Conservation (phyloP, 2,888 invertebrate species). For the Xestia xanthographa region DNA sequence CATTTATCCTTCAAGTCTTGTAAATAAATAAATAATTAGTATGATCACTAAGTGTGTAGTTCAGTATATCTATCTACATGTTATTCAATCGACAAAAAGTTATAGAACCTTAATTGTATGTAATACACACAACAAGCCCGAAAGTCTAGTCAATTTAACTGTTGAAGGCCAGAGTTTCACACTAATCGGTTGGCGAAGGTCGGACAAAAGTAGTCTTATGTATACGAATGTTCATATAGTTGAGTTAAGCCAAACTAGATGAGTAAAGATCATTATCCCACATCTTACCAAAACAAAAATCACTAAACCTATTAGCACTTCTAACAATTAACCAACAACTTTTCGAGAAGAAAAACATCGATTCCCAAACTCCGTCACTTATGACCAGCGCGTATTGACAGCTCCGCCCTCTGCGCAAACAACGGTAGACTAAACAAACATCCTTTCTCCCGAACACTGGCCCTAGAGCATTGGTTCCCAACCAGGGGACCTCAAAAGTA, state of each 20-base stretch:
- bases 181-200: not conserved
- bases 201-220: not conserved
- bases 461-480: not conserved
- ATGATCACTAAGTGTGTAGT: not conserved
- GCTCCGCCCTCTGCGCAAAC: conserved; percentile 22
- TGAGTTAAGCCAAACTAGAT: not conserved
- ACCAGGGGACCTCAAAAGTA: not conserved
- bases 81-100: not conserved
- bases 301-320: conserved; percentile 1
- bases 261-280: not conserved
- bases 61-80: not conserved
- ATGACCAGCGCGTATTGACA: conserved; percentile 42
- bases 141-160: not conserved
- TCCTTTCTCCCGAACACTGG: not conserved
- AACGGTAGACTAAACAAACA: conserved; percentile 42
- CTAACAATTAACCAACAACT: conserved; percentile 39
- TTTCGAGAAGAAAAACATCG: conserved; percentile 33
- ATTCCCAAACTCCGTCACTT: conserved; percentile 37
- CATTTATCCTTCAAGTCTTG: not conserved
- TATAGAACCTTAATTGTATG: not conserved
- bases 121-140: not conserved
- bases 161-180: not conserved
- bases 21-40: not conserved
- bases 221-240: not conserved
- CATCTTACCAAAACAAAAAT: not conserved